These are phyloP conservation scores for Calliphora vomitoria DNA, from an alignment of 2,888 invertebrate genomes.

Conservation along the genomic window DNA sequence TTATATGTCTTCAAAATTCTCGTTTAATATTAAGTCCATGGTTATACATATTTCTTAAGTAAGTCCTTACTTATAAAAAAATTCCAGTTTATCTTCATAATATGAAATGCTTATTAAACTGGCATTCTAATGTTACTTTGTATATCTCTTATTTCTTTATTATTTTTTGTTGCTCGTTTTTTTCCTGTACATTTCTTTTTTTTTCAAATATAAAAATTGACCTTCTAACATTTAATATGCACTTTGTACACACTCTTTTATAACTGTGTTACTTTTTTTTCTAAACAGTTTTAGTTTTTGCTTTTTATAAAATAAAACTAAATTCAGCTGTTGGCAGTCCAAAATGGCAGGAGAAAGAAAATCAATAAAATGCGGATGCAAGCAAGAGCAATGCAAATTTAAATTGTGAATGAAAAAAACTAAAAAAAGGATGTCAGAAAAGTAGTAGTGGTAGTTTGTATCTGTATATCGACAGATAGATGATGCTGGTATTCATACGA, in stretches of 20 bases:
- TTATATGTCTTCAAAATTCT: no score
- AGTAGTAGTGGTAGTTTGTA: neutral
- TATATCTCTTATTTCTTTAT: neutral
- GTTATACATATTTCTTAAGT: no score
- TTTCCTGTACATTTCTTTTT: conserved; percentile 17
- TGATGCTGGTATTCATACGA: neutral
- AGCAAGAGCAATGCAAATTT: conserved; percentile 31
- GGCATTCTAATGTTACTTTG: neutral
- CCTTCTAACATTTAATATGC: conserved; percentile 49
- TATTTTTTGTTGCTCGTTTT: neutral
- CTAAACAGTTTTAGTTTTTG: neutral
- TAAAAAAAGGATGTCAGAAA: neutral
- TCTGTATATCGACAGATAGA: neutral
- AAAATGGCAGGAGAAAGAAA: conserved; percentile 13
- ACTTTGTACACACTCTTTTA: conserved; percentile 1
- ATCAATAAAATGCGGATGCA: conserved; percentile 42
- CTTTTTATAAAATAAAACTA: conserved; percentile 9
- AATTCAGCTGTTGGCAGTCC: conserved; percentile 6
- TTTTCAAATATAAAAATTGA: conserved; percentile 26
- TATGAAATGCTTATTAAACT: neutral
- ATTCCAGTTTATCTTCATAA: neutral
- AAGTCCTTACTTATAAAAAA: no score
- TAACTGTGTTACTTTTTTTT: conserved; percentile 7
- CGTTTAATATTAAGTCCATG: no score
- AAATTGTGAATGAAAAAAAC: neutral